Evolutionary conservation across 2,113 vertebrate genomes (phyloP), one percentile per base, ranked within the genome.

Genomic region (Cyrtonyx montezumae): DNA sequence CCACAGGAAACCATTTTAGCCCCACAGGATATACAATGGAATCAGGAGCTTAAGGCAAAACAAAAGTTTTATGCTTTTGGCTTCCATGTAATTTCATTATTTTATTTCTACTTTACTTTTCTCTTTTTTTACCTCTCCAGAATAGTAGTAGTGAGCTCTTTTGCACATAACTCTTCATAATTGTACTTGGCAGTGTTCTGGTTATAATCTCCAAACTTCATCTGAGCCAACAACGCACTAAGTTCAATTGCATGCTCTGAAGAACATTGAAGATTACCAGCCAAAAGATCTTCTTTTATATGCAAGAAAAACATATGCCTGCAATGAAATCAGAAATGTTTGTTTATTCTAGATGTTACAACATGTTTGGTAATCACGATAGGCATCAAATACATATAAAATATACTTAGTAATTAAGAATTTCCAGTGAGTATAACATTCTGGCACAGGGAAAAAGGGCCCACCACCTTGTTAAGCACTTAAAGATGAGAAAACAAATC

Each of bases 131-230:
- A 98, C 98, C 98, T 98, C 93, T 97, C 98, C 81, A 98, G 80
- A 75, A 96, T 56, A 9, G 97, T 83, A 3, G 97, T 97, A 91
- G 97, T 98, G 70, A 98, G 98, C 62, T 99, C 98, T 94, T 98
- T 98, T 8, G 98, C 96, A 88, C 98, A 99, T 70, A 99, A 90
- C 46, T 99, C 98, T 3, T 98, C 98, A 28, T 99, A 99, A 97
- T 90, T 99, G 96, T 99, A 99, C 96, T 98, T 98, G 87, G 99
- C 99, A 2, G 99, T 99, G 97, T 99, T 99, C 97, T 99, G 99
- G 95, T 99, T 99, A 96, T 99, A 99, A 97, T 99, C 99, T 9
- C 99, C 99, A 36, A 99, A 99, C 94, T 99, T 99, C 12, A 98
- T 98, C 96, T 99, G 99, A 16, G 99, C 99, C 97, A 99, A 93